Evolutionary conservation across 2,797 vertebrate genomes (phyloP).

Genomic region (Malurus leucopterus): DNA sequence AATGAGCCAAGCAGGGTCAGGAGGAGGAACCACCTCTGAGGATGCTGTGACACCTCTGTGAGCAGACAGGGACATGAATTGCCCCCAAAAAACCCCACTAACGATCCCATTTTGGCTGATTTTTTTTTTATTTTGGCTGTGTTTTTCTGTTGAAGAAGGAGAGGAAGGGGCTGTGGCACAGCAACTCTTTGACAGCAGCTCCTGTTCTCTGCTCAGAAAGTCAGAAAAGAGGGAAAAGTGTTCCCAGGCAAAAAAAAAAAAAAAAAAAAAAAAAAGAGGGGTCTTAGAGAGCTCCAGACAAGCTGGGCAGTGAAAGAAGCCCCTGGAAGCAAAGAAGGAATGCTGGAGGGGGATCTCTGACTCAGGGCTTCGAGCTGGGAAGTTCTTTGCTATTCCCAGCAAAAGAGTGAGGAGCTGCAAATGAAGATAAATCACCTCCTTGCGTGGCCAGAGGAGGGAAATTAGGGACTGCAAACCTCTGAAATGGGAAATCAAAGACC

Average conservation of each 20-base stretch:
- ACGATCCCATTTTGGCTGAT: neutral
- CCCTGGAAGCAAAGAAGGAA: neutral
- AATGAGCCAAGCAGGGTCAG: neutral
- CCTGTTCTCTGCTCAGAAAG: neutral
- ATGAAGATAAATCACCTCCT: neutral
- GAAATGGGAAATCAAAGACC: neutral
- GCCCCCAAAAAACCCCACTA: no score
- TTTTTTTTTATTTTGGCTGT: neutral
- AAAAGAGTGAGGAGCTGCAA: neutral
- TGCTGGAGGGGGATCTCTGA: neutral
- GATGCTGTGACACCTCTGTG: neutral
- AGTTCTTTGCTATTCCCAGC: neutral
- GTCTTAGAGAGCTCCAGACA: neutral
- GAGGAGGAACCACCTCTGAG: neutral
- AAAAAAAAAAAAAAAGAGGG: neutral
- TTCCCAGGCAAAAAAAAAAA: neutral
- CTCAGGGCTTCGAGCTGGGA: neutral
- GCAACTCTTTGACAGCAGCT: neutral
- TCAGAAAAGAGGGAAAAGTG: neutral
- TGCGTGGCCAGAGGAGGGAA: neutral
- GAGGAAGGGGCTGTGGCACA: neutral
- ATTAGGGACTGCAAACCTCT: neutral
- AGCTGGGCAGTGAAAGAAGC: neutral
- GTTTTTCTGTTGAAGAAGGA: neutral
- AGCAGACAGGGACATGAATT: neutral